Percentiles rank a stretch among this genome's conserved stretches.
Conservation (phyloP, 1,140 invertebrate genomes). For the Neomicropteryx cornuta region DNA sequence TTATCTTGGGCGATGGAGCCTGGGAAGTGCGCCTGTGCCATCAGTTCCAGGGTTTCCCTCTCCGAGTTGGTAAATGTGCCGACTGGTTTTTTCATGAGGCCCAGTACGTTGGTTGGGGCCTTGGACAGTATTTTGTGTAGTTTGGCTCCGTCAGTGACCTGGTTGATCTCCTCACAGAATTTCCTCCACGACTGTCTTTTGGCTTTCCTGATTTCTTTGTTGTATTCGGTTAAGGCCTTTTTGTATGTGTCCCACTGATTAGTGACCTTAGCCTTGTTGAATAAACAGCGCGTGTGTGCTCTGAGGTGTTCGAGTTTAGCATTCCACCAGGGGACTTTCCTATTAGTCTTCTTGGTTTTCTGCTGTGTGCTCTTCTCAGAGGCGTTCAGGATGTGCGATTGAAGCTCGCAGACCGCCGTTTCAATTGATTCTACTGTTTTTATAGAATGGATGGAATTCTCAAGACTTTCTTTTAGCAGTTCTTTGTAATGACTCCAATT, state of each 20-base stretch:
- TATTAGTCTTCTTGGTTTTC: not conserved
- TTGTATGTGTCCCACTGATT: not conserved
- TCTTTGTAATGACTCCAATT: constrained; percentile 2
- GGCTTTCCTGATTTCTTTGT: constrained; percentile 2
- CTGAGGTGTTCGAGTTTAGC: not conserved
- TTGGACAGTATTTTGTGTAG: not conserved
- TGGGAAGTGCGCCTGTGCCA: not conserved
- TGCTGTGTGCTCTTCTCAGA: not conserved
- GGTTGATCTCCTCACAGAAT: not conserved
- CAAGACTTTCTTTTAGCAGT: not conserved
- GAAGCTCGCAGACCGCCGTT: not conserved
- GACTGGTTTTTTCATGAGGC: not conserved
- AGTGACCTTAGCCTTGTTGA: not conserved
- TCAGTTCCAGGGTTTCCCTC: not conserved
- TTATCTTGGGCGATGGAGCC: too few species aligned
- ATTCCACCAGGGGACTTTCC: not conserved
- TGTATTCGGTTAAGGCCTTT: not conserved
- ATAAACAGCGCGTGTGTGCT: not conserved
- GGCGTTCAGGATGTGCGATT: not conserved
- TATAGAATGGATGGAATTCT: not conserved
- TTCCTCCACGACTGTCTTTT: not conserved
- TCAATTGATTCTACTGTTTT: not conserved
- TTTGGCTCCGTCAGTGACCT: not conserved
- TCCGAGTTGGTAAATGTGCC: not conserved
- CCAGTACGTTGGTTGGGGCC: not conserved